Evolutionary conservation across 1,140 invertebrate species (phyloP).

Genomic region (Drosophila insularis): DNA sequence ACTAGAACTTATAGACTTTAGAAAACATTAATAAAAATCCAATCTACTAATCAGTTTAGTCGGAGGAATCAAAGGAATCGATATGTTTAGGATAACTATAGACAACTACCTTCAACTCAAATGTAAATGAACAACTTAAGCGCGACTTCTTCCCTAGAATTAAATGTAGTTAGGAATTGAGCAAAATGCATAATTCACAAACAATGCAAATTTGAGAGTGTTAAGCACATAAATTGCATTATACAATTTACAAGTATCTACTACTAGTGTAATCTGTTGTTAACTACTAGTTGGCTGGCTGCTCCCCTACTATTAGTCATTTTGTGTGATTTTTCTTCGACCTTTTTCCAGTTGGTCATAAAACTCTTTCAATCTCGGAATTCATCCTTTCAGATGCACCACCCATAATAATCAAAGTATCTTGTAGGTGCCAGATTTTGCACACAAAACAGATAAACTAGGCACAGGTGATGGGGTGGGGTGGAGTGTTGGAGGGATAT

Average conservation of each 20-base stretch:
- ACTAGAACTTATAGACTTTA: too few species aligned
- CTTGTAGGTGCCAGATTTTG: constrained; percentile 45
- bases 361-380: background rate
- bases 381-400: constrained; percentile 1
- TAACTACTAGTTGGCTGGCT: background rate
- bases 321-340: background rate
- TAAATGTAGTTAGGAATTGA: background rate
- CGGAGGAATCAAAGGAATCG: too few species aligned
- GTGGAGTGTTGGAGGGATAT: background rate
- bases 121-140: too few species aligned
- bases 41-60: too few species aligned
- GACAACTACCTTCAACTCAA: too few species aligned
- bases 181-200: background rate
- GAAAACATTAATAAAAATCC: too few species aligned
- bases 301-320: background rate
- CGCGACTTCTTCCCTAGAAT: too few species aligned
- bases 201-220: constrained; percentile 5
- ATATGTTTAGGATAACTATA: too few species aligned
- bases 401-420: constrained; percentile 48
- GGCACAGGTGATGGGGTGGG: background rate
- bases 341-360: background rate
- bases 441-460: constrained; percentile 37
- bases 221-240: constrained; percentile 1
- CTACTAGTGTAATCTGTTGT: background rate
- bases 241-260: constrained; percentile 1